These are phyloP conservation scores for Drosophila bunnanda DNA, from an alignment of 2,888 invertebrate species.

Conservation along the genomic window DNA sequence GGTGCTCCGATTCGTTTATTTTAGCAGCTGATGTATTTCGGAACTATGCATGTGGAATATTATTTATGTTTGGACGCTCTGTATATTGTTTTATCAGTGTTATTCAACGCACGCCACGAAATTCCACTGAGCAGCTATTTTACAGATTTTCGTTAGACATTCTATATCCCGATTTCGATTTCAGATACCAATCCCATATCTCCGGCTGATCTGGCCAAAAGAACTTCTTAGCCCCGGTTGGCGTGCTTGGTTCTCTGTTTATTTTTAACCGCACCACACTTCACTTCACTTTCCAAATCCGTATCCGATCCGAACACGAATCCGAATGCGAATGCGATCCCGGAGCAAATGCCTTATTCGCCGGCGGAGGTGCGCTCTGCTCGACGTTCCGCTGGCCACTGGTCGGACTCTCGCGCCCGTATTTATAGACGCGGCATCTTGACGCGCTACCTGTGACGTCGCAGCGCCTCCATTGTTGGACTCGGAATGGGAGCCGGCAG, in stretches of 20 bases:
- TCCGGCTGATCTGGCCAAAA: constrained; percentile 10
- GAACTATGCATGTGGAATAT: constrained; percentile 47
- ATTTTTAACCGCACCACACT: constrained; percentile 73
- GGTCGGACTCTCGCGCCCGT: constrained; percentile 39
- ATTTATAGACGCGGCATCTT: constrained; percentile 69
- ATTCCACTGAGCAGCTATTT: constrained; percentile 36
- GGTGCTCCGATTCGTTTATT: constrained; percentile 33
- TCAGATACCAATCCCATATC: background rate
- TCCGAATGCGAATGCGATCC: constrained; percentile 22
- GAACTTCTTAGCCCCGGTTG: constrained; percentile 28
- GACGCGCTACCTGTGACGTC: constrained; percentile 76
- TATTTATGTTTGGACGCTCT: constrained; percentile 53
- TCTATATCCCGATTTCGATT: background rate
- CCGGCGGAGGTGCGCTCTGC: constrained; percentile 52
- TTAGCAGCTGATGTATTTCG: constrained; percentile 68
- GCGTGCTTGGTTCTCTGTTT: constrained; percentile 53
- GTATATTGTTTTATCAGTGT: constrained; percentile 63
- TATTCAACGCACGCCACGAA: constrained; percentile 46
- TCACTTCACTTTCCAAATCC: constrained; percentile 54
- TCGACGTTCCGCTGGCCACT: constrained; percentile 64
- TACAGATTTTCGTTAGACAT: constrained; percentile 19
- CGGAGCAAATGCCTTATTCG: constrained; percentile 30
- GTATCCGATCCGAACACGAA: background rate
- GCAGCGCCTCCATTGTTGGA: constrained; percentile 34
- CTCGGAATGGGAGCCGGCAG: constrained; percentile 18